Conservation (phyloP, 1,140 invertebrate species). For the Temnothorax nylanderi region DNA sequence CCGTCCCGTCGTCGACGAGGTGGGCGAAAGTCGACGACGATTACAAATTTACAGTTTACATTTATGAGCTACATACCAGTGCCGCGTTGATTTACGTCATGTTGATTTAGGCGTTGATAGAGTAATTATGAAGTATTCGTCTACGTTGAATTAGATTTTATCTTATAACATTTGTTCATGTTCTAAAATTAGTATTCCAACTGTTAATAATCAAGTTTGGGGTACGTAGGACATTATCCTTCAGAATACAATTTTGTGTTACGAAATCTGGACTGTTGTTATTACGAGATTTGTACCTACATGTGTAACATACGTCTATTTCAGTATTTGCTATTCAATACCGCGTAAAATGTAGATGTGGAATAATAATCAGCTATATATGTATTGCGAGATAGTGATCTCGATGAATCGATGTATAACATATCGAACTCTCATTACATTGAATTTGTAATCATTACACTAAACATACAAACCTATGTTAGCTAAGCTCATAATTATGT, state of each 20-base stretch:
- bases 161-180: neutral
- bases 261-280: neutral
- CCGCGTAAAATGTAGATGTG: neutral
- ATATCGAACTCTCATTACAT: conserved; percentile 22
- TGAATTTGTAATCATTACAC: conserved; percentile 7
- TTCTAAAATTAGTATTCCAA: neutral
- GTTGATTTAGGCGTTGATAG: neutral
- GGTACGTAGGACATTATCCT: neutral
- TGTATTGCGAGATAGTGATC: conserved; percentile 38
- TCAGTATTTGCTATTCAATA: conserved; percentile 26
- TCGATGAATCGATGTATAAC: conserved; percentile 31
- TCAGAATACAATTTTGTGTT: neutral
- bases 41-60: conserved; percentile 55
- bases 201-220: neutral
- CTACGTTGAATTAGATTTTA: conserved; percentile 24
- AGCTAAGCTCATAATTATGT: conserved; percentile 20
- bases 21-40: conserved; percentile 52
- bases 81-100: neutral
- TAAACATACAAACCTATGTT: conserved; percentile 40
- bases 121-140: neutral
- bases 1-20: conserved; percentile 59
- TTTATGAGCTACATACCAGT: neutral
- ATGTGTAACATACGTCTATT: neutral
- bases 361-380: conserved; percentile 4
- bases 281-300: neutral